These are phyloP conservation scores for Hipposideros armiger DNA, from an alignment of 2,113 vertebrate genomes.

Conservation along the genomic window DNA sequence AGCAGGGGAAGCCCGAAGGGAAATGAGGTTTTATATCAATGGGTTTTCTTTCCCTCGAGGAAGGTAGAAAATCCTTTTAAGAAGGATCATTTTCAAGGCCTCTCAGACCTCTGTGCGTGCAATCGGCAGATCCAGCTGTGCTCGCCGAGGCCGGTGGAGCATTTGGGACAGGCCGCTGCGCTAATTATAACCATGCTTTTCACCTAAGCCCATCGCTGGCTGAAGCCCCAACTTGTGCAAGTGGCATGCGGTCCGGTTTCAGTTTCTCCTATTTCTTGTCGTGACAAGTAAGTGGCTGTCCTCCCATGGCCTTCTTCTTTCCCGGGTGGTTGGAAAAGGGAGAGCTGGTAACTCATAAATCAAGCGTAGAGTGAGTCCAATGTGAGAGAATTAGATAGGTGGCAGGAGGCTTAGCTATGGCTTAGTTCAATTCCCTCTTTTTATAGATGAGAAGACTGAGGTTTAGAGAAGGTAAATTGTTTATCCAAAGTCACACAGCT, in stretches of 20 bases:
- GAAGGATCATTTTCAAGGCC: conserved; percentile 39
- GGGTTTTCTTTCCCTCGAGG: conserved; percentile 6
- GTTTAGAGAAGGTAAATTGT: neutral
- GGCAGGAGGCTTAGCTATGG: neutral
- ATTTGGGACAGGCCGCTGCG: neutral
- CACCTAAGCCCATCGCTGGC: conserved; percentile 66
- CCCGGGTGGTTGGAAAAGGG: neutral
- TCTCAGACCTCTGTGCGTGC: neutral
- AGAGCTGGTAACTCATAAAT: conserved; percentile 11
- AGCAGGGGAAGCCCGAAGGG: neutral
- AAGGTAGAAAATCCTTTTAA: conserved; percentile 54
- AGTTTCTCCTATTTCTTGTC: conserved; percentile 73
- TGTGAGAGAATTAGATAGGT: neutral
- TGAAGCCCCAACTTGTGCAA: conserved; percentile 64
- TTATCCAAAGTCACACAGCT: neutral
- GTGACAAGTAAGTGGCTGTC: conserved; percentile 54
- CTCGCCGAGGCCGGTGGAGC: neutral
- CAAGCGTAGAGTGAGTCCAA: neutral
- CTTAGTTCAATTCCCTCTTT: neutral
- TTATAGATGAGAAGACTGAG: neutral
- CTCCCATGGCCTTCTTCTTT: neutral
- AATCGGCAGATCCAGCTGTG: neutral
- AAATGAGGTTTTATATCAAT: neutral
- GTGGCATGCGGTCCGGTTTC: conserved; percentile 11
- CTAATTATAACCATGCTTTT: conserved; percentile 56